phyloP scores from a whole-genome alignment of 2,888 invertebrate genomes.

The Orthosia gracilis region DNA sequence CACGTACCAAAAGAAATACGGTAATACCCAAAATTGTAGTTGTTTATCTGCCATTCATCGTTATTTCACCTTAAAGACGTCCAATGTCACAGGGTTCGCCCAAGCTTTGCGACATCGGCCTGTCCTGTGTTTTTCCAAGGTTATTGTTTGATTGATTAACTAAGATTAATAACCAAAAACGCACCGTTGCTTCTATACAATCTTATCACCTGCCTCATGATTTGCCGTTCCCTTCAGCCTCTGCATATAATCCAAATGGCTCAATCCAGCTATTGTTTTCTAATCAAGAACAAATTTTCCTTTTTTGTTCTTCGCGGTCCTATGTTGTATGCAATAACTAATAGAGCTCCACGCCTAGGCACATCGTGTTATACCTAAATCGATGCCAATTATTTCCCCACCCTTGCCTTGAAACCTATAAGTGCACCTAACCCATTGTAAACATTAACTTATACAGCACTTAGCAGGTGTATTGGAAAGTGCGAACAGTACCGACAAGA shows the following conservation, averaged over 20 bases:
- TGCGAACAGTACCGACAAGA: conserved; percentile 16
- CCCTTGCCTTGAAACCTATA: neutral
- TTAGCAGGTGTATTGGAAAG: conserved; percentile 54
- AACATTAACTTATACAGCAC: conserved; percentile 14
- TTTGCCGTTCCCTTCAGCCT: too few relatives aligned
- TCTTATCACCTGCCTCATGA: too few relatives aligned
- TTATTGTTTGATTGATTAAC: neutral
- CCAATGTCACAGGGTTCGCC: too few relatives aligned
- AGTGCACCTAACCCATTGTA: conserved; percentile 14
- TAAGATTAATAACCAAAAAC: neutral
- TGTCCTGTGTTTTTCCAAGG: too few relatives aligned
- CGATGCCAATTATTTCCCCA: neutral
- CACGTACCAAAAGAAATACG: too few relatives aligned
- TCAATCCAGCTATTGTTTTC: neutral
- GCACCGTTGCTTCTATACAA: neutral
- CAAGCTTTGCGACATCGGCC: too few relatives aligned
- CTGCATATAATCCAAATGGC: too few relatives aligned
- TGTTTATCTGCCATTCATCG: too few relatives aligned
- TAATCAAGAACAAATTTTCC: neutral
- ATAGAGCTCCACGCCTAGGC: too few relatives aligned
- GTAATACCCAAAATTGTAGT: too few relatives aligned
- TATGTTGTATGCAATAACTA: too few relatives aligned
- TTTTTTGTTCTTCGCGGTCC: neutral
- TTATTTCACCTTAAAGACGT: neutral
- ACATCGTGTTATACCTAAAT: neutral